Evolutionary conservation across 1,140 invertebrate species (phyloP).

Genomic region (Pseudomyrmex cubaensis): DNA sequence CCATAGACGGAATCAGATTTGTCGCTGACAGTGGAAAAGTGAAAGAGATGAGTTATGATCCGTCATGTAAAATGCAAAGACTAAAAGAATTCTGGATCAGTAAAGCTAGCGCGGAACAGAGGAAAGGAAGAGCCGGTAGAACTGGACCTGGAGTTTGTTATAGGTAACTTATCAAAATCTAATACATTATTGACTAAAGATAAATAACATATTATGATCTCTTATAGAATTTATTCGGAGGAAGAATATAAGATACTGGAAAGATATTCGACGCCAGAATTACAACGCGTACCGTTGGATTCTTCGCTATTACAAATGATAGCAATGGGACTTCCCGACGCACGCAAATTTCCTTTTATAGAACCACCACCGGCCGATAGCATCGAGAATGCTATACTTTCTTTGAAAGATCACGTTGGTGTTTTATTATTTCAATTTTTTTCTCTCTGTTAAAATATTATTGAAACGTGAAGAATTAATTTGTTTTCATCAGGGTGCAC

Average conservation of each 20-base stretch:
- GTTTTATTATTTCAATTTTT: slow-evolving; percentile 46
- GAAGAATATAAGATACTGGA: slow-evolving; percentile 92
- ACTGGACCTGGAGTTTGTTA: slow-evolving; percentile 87
- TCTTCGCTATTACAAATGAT: slow-evolving; percentile 97
- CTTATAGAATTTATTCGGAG: slow-evolving; percentile 94
- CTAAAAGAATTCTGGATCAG: slow-evolving; percentile 99
- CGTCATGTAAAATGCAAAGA: slow-evolving; percentile 93
- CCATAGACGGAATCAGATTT: slow-evolving; percentile 99
- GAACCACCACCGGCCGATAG: slow-evolving; percentile 93
- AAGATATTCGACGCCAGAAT: slow-evolving; percentile 94
- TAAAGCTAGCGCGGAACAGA: slow-evolving; percentile 98
- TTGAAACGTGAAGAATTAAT: slow-evolving; percentile 1
- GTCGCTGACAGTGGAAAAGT: slow-evolving; percentile 99
- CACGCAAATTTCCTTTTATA: slow-evolving; percentile 97
- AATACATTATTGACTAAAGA: slow-evolving; percentile 59
- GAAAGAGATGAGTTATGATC: slow-evolving; percentile 98
- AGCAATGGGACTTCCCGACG: slow-evolving; percentile 96
- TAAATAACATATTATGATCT: slow-evolving; percentile 21
- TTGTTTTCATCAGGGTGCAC: slow-evolving; percentile 88
- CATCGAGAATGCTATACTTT: slow-evolving; percentile 94
- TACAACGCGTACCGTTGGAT: slow-evolving; percentile 96
- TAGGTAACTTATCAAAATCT: slow-evolving; percentile 81
- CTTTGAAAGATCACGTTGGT: slow-evolving; percentile 94
- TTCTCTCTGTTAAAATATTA: slow-evolving; percentile 45
- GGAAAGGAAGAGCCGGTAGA: slow-evolving; percentile 97